phyloP scores from a whole-genome alignment of 2,797 vertebrate species.

The Numenius phaeopus region DNA sequence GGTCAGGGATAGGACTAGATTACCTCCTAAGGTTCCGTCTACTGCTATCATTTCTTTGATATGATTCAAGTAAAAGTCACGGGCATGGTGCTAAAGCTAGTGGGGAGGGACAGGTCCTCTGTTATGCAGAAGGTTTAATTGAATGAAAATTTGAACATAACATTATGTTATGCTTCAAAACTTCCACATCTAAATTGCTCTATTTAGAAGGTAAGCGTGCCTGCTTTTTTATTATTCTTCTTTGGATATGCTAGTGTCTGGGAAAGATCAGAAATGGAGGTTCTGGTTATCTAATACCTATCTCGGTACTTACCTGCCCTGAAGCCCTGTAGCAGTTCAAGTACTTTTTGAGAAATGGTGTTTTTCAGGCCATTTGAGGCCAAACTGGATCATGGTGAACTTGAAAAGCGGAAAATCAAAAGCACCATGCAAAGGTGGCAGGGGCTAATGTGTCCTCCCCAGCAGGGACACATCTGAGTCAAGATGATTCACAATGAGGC shows the following conservation, averaged over 20 bases:
- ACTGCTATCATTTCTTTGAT: background rate
- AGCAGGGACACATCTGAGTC: slow-evolving; percentile 41
- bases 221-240: background rate
- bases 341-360: slow-evolving; percentile 55
- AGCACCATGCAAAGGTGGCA: background rate
- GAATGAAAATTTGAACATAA: background rate
- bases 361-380: slow-evolving; percentile 67
- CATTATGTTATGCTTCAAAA: background rate
- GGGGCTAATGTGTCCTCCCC: slow-evolving; percentile 22
- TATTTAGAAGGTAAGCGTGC: background rate
- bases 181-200: background rate
- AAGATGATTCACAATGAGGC: slow-evolving; percentile 55
- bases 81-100: background rate
- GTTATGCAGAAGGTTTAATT: background rate
- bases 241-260: background rate
- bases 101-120: background rate
- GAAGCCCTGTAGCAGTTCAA: slow-evolving; percentile 47
- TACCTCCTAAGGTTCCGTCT: background rate
- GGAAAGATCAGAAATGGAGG: slow-evolving; percentile 37
- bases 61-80: background rate
- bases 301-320: slow-evolving; percentile 68
- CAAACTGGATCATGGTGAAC: slow-evolving; percentile 25
- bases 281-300: slow-evolving; percentile 72
- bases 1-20: background rate
- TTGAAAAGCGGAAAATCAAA: slow-evolving; percentile 46